These are phyloP conservation scores for Pseudochirops cupreus DNA, from an alignment of 2,797 vertebrate genomes.

Conservation along the genomic window DNA sequence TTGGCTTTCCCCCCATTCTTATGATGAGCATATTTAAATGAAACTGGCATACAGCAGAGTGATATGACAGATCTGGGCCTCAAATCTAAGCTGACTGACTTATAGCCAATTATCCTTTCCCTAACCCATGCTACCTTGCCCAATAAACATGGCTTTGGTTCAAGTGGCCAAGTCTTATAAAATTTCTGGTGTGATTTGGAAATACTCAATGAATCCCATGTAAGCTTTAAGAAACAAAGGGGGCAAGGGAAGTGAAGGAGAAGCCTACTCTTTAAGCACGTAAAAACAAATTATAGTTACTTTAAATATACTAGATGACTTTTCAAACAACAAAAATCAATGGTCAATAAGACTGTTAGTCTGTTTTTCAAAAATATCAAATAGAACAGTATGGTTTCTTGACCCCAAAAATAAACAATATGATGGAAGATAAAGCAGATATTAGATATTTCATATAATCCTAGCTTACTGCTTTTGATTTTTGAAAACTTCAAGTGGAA, in stretches of 20 bases:
- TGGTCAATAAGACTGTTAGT: background rate
- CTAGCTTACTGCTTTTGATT: background rate
- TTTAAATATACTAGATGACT: background rate
- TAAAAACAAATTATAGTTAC: background rate
- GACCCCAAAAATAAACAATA: background rate
- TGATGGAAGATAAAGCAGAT: slow-evolving; percentile 2
- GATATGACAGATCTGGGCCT: background rate
- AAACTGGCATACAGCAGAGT: background rate
- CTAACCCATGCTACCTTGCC: background rate
- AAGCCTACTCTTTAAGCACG: background rate
- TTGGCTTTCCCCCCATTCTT: background rate
- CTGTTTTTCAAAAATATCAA: background rate
- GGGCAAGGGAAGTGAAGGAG: too few species aligned
- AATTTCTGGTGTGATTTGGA: background rate
- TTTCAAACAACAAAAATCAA: background rate
- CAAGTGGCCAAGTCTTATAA: background rate
- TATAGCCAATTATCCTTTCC: background rate
- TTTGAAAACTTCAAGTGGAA: background rate
- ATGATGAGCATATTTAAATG: background rate
- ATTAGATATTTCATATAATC: background rate
- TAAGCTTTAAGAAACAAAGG: background rate
- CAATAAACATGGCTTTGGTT: background rate
- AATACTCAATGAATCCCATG: background rate
- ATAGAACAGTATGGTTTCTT: background rate
- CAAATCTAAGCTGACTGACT: background rate